Evolutionary conservation across 2,888 invertebrate species (phyloP).

Genomic region (Andrena haemorrhoa): DNA sequence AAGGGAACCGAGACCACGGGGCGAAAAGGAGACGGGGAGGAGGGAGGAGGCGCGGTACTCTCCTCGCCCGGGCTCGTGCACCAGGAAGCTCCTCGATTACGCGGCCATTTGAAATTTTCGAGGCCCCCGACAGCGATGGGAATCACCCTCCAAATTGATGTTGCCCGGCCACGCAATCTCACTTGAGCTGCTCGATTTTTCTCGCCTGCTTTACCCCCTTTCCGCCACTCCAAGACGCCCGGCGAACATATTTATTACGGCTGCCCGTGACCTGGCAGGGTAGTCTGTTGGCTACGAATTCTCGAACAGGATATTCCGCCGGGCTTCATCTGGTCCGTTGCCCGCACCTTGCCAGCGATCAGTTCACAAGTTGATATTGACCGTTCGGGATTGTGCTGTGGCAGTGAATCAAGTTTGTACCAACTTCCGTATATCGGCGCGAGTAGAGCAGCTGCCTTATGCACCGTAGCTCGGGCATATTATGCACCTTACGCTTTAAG

Average conservation of each 20-base stretch:
- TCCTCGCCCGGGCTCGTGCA: slow-evolving; percentile 30
- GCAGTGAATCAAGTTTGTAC: background rate
- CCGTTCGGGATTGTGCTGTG: background rate
- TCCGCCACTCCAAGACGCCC: slow-evolving; percentile 37
- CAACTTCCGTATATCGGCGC: background rate
- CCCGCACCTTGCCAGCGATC: background rate
- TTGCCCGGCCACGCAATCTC: slow-evolving; percentile 65
- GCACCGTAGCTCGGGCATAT: too few relatives aligned
- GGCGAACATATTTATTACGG: slow-evolving; percentile 65
- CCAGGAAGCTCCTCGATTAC: slow-evolving; percentile 65
- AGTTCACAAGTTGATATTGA: too few relatives aligned
- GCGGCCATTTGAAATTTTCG: slow-evolving; percentile 66
- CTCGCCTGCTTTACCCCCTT: slow-evolving; percentile 56
- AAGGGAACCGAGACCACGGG: slow-evolving; percentile 30
- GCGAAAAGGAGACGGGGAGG: slow-evolving; percentile 10
- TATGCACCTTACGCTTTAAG: too few relatives aligned
- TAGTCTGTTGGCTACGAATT: slow-evolving; percentile 51
- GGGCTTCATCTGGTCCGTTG: slow-evolving; percentile 10
- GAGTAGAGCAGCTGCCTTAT: too few relatives aligned
- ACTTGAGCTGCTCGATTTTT: slow-evolving; percentile 67
- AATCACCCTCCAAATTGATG: slow-evolving; percentile 70
- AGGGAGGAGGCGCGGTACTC: slow-evolving; percentile 31
- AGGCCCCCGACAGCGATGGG: slow-evolving; percentile 51
- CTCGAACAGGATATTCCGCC: slow-evolving; percentile 24
- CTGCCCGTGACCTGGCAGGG: slow-evolving; percentile 62